Evolutionary conservation across 2,113 vertebrate genomes (phyloP), one percentile per base, ranked within the genome.

Genomic region (Alethe castanea): DNA sequence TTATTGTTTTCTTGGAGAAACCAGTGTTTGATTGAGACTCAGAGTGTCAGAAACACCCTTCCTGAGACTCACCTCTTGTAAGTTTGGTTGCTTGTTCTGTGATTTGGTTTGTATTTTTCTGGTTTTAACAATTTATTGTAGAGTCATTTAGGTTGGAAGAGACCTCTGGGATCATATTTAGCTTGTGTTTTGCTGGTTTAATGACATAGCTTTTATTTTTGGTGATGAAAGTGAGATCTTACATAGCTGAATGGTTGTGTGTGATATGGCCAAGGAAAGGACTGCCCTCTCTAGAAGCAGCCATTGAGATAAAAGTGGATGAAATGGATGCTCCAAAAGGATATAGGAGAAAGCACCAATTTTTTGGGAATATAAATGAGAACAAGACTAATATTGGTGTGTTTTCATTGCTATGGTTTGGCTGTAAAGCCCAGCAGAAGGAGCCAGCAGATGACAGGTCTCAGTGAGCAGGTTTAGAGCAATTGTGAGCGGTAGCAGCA

Each of bases 211-310:
- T 29, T 50, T 33, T 36, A 5, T 18, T 84, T 88, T 52, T 26
- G 64, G 26, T 60, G 12, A 11, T 12, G 24, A 18, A 54, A 70
- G 14, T 10, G 52, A 56, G 40, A 14, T 56, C 11, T 78, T 7
- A 2, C 0, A 0, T 15, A 65, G 42, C n/a, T 6, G 8, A 47
- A 17, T 2, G 8, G 9, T 31, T 1, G 0, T 24, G 23, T 6
- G 15, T 20, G 38, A 12, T 28, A 9, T 0, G 8, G 67, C 35
- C 31, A 5, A 47, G 38, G 42, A 25, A 28, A 59, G 25, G 45
- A 5, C 38, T 19, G 11, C 48, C 22, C 9, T n/a, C 38, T n/a
- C 25, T 6, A n/a, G 23, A 24, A 66, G 23, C 25, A 64, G 42
- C 56, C 1, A 0, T 5, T 35, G 38, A 45, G n/a, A 8, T 81